These are phyloP conservation scores for Drosophila teissieri DNA, from an alignment of 1,140 invertebrate genomes.

Conservation along the genomic window DNA sequence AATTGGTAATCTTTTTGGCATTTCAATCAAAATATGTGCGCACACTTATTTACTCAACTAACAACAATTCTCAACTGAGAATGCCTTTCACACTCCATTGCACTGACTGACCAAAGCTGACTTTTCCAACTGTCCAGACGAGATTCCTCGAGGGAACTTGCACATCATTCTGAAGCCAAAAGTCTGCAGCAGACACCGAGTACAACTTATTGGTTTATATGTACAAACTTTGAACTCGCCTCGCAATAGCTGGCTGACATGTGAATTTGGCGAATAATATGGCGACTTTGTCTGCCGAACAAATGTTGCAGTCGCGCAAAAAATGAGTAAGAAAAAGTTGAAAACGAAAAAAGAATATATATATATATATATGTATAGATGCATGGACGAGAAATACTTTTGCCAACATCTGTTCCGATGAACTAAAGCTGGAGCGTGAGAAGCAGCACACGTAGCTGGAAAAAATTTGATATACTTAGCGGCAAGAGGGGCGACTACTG, in stretches of 20 bases:
- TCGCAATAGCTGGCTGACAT: constrained; percentile 27
- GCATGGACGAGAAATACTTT: constrained; percentile 21
- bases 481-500: neutral
- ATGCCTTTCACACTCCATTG: constrained; percentile 21
- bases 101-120: constrained; percentile 1
- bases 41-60: neutral
- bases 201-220: constrained; percentile 12
- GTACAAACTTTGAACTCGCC: constrained; percentile 14
- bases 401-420: constrained; percentile 26
- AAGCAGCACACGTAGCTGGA: constrained; percentile 43
- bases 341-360: constrained; percentile 11
- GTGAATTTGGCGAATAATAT: constrained; percentile 24
- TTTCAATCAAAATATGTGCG: neutral
- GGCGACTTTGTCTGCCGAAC: constrained; percentile 33
- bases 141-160: neutral
- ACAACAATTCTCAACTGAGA: neutral
- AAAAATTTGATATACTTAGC: constrained; percentile 34
- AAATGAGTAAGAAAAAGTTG: constrained; percentile 13
- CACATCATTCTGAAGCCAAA: neutral
- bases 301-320: constrained; percentile 25
- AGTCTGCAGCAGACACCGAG: neutral
- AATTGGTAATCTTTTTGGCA: too few relatives aligned
- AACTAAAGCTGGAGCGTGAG: constrained; percentile 64
- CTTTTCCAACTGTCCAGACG: constrained; percentile 19
- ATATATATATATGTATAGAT: constrained; percentile 13